Evolutionary conservation across 2,888 invertebrate species (phyloP), one percentile per base, ranked within the genome.

Genomic region (Morinoia aosen): DNA sequence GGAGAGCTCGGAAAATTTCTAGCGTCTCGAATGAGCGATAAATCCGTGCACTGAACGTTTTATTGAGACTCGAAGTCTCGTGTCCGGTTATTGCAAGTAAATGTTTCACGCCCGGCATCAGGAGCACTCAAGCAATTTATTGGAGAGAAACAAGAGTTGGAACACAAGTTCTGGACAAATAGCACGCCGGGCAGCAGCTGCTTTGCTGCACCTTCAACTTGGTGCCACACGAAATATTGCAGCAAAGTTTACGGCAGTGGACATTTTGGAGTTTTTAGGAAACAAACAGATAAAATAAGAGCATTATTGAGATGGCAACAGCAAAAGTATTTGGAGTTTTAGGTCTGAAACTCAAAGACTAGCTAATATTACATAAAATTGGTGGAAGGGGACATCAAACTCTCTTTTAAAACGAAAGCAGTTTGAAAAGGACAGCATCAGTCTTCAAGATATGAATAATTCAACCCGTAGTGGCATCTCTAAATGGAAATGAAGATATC

Each of bases 1-100:
- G 57, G 93, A 90, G 93, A 93, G 56, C 93, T 48, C n/a, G 33
- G 57, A 48, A 57, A 93, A 40, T 93, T 57, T 93, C 56, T 12
- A 57, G 93, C 19, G 57, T 57, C 56, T 93, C 57, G 93, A 93
- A 93, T 57, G 93, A 57, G 58, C 56, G 93, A 93, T 93, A 93
- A 57, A 93, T 93, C 57, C 57, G 33, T 7, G 57, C 93, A 25
- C 57, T 57, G 93, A 57, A 48, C 93, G 93, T 57, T 57, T 57
- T 93, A 93, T 93, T 93, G 93, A 33, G 57, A 57, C 90, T 90
- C 90, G 90, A 48, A 40, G 90, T 90, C 14, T 90, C 76, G 19
- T 76, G 76, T 76, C 76, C 76, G 33, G 76, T 33, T 76, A 33
- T 76, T 33, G 76, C 76, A 33, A 76, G 76, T 76, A 76, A 76